These are phyloP conservation scores for Frankliniella intonsa DNA, from an alignment of 2,888 invertebrate species.

Conservation along the genomic window DNA sequence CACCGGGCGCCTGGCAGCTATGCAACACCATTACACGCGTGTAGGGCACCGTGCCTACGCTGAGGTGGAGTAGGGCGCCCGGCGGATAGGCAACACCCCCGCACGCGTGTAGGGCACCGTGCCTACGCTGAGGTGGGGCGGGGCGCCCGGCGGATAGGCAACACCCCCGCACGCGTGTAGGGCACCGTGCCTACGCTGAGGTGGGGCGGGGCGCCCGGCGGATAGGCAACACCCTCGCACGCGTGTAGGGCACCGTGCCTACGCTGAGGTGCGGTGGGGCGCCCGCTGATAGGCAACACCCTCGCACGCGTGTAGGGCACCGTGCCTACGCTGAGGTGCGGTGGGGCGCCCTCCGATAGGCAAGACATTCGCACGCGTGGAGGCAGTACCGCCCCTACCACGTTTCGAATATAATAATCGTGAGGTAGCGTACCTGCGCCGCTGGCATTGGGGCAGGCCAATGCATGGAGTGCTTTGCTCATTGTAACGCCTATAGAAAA, in stretches of 20 bases:
- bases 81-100: not conserved
- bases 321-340: not conserved
- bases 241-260: not conserved
- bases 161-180: not conserved
- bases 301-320: not conserved
- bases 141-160: not conserved
- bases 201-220: not conserved
- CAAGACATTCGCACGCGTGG: not conserved
- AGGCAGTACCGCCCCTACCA: not conserved
- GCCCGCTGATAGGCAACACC: not conserved
- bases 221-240: not conserved
- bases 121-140: not conserved
- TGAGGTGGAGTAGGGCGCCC: not conserved
- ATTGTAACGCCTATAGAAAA: too few relatives aligned
- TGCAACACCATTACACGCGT: not conserved
- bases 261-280: not conserved
- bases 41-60: not conserved
- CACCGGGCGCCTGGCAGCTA: not conserved
- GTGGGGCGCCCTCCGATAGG: not conserved
- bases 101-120: not conserved
- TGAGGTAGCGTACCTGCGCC: not conserved
- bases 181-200: constrained; percentile 1
- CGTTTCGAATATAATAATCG: not conserved
- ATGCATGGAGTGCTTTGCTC: too few relatives aligned
- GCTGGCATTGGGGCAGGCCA: not conserved